Evolutionary conservation across 2,113 vertebrate species (phyloP), one percentile per base, ranked within the genome.

Genomic region (Elanoides forficatus): DNA sequence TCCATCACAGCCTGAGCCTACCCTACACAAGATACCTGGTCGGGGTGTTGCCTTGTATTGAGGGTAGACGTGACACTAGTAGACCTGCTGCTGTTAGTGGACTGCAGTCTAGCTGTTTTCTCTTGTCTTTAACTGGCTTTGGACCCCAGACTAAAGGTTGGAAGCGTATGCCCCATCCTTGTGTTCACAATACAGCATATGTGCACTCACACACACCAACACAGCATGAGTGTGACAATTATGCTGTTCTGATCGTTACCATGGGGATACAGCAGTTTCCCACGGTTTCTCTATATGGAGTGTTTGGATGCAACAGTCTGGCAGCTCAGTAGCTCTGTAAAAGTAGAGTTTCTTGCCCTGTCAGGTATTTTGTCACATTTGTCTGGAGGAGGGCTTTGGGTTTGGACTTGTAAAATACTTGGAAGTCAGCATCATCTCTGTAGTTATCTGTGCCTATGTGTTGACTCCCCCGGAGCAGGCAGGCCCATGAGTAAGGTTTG

Each of bases 241-340:
- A 16, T 5, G 0, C 29, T 59, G 65, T 19, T 92, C 19, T 62
- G 71, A 19, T 36, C 0, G 1, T 18, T 76, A 26, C 82, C 75
- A 34, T 30, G 38, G 81, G 75, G 29, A 32, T 27, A 8, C 15
- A 67, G 38, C 18, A 62, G n/a, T 6, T 74, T 55, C 40, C 48
- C 2, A 1, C 0, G 2, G 30, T 42, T 78, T 88, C 63, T 67
- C 18, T 43, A 0, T 7, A 1, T 8, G 68, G 32, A 43, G 7
- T 3, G 0, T 50, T 32, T 43, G 42, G 38, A 47, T 60, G 22
- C 5, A 27, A 9, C 19, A 30, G 21, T 6, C 68, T 55, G 52
- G 78, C 45, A 81, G n/a, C 59, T 60, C 75, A 78, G 65, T 16
- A 63, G 9, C 22, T 78, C 47, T 72, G n/a, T 38, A 43, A 22